A percentile compares a stretch with the other conserved stretches of the same genome.
Evolutionary conservation across 2,797 vertebrate species (phyloP).

Genomic region (Streptopelia turtur): DNA sequence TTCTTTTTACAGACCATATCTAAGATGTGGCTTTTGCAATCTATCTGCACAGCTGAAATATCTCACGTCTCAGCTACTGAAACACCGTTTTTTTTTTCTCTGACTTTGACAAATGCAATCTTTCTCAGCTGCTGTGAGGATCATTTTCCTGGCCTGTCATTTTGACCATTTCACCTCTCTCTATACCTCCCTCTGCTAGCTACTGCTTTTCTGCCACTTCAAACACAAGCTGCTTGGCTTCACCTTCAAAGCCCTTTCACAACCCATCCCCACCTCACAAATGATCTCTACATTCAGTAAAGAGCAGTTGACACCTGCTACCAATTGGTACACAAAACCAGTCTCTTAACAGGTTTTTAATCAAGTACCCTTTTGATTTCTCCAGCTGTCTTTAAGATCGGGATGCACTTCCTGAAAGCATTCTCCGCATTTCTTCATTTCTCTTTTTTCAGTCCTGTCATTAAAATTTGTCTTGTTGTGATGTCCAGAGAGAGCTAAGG

Average conservation of each 20-base stretch:
- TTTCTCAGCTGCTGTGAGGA: constrained; percentile 11
- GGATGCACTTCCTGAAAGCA: neutral
- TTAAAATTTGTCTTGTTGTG: neutral
- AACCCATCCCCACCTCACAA: neutral
- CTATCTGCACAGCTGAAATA: constrained; percentile 25
- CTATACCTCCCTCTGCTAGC: neutral
- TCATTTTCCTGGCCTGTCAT: constrained; percentile 32
- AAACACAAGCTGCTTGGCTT: constrained; percentile 20
- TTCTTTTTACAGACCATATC: neutral
- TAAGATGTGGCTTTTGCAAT: neutral
- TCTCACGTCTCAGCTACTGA: neutral
- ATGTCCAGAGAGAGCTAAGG: neutral
- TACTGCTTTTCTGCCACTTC: constrained; percentile 35
- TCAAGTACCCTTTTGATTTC: neutral
- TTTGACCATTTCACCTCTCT: constrained; percentile 40
- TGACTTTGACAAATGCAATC: constrained; percentile 50
- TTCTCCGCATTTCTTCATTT: neutral
- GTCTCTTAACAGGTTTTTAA: neutral
- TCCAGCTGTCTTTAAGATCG: neutral
- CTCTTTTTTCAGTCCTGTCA: neutral
- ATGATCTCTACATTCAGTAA: constrained; percentile 8
- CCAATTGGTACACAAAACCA: neutral
- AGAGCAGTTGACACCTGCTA: neutral
- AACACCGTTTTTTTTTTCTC: neutral
- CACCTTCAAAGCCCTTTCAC: constrained; percentile 25